Base-by-base conservation (phyloP, 1,140 invertebrate species). In the Geopemphigus sp. region DNA sequence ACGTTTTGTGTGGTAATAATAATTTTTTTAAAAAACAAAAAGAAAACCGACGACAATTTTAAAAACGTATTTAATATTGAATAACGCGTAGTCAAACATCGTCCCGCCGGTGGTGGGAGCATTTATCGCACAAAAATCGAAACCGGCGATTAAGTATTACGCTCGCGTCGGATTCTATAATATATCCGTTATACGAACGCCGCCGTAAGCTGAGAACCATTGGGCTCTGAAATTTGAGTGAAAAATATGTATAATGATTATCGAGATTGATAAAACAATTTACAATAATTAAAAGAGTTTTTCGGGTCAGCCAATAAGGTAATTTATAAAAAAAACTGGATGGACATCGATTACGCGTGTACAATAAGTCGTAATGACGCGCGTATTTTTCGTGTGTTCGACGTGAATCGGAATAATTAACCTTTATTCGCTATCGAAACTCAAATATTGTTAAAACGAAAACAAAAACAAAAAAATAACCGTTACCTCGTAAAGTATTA, bases 321-420 rank as follows among this genome's bases (percentile, higher is more conserved):
- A 6, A 50, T 50, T 4, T 39, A 4, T 50, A 50, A 24, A 66
- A 66, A 45, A n/a, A n/a, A 66, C 47, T 22, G 39, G n/a, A 66
- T 66, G 63, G 63, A 66, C 63, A 66, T 39, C 63, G 19, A 66
- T 66, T 39, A 66, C 22, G 3, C 32, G 19, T 54, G 19, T 19
- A 45, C 39, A 45, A 11, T 45, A 45, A 15, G 54, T 56, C 19
- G 19, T 17, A 19, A 19, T 19, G 17, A 54, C 53, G 19, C 19
- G 1, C 19, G n/a, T 56, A 56, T n/a, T 56, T n/a, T 22, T 56
- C 6, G 19, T 22, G 19, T 45, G 32, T 66, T 66, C n/a, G 14
- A 19, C 45, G 47, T 5, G 39, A 45, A 66, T 24, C n/a, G 64
- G 5, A 68, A 50, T 68, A 68, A 66, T 68, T 47, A 68, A 47